Conservation (phyloP, 2,797 vertebrate species). For the Rhabdomys pumilio region DNA sequence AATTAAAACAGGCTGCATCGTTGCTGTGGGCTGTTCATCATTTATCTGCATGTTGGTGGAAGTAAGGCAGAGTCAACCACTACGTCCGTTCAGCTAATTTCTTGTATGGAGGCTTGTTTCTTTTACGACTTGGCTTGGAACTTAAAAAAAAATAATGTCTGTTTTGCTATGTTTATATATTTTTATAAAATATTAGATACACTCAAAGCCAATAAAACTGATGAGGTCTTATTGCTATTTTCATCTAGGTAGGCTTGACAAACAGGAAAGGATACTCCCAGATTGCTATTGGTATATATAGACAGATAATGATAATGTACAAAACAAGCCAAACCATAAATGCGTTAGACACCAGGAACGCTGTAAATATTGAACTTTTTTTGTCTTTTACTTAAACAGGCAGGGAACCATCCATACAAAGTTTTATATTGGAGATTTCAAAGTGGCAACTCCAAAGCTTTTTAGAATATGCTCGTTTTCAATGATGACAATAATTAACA, state of each 20-base stretch:
- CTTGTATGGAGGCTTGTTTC: not conserved
- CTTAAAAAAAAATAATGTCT: conserved; percentile 19
- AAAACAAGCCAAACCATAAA: not conserved
- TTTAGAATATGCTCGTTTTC: not conserved
- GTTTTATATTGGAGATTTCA: conserved; percentile 33
- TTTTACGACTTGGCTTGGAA: not conserved
- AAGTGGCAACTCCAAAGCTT: not conserved
- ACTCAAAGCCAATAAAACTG: conserved; percentile 60
- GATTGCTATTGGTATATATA: not conserved
- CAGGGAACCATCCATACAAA: not conserved
- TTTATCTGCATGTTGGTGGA: not conserved
- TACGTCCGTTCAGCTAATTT: conserved; percentile 21
- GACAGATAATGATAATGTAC: not conserved
- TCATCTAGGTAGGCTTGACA: conserved; percentile 52
- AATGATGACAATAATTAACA: conserved; percentile 43
- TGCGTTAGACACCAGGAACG: not conserved
- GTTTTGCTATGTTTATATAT: not conserved
- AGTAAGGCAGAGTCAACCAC: not conserved
- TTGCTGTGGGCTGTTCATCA: not conserved
- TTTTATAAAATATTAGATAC: conserved; percentile 26
- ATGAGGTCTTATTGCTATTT: conserved; percentile 58
- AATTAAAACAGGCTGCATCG: conserved; percentile 1
- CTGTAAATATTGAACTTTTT: not conserved
- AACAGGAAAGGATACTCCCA: conserved; percentile 62
- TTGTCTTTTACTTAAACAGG: not conserved